A percentile compares a stretch with the other conserved stretches of the same genome.
Conservation (phyloP, 1,140 invertebrate species). For the Phymastichus coffea region DNA sequence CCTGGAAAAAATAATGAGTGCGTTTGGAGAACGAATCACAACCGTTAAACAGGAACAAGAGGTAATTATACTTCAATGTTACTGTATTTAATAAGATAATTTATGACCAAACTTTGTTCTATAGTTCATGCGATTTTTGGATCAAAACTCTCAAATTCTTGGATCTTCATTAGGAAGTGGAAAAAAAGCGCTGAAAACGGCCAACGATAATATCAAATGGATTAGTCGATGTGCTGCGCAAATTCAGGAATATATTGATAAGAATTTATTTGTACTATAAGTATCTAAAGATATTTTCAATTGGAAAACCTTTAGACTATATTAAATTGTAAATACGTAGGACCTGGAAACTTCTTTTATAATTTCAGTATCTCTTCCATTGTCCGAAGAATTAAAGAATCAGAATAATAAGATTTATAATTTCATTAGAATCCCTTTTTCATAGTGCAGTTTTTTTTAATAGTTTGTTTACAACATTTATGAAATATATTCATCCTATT, state of each 20-base stretch:
- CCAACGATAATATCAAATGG: slow-evolving; percentile 31
- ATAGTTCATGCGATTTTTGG: slow-evolving; percentile 32
- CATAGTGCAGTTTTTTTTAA: too few species aligned
- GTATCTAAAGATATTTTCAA: too few species aligned
- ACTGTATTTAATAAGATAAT: slow-evolving; percentile 12
- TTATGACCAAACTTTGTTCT: slow-evolving; percentile 12
- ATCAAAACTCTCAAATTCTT: slow-evolving; percentile 21
- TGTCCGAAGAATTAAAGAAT: too few species aligned
- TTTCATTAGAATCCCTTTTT: not conserved
- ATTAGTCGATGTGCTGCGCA: slow-evolving; percentile 25
- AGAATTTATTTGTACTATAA: too few species aligned
- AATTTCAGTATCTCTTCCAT: too few species aligned
- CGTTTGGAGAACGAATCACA: slow-evolving; percentile 32
- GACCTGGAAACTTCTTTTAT: too few species aligned
- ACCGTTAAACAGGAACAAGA: slow-evolving; percentile 28
- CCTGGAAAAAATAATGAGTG: slow-evolving; percentile 30
- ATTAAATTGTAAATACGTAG: too few species aligned
- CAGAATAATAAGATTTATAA: not conserved
- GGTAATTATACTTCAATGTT: slow-evolving; percentile 31
- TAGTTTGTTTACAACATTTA: too few species aligned
- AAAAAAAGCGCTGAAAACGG: slow-evolving; percentile 20
- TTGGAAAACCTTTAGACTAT: too few species aligned
- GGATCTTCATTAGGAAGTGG: slow-evolving; percentile 15
- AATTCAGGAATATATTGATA: slow-evolving; percentile 23
- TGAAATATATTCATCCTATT: too few species aligned